These are phyloP conservation scores for Apostichopus japonicus DNA, from an alignment of 35 echinoderm and acorn worm species.

Conservation along the genomic window DNA sequence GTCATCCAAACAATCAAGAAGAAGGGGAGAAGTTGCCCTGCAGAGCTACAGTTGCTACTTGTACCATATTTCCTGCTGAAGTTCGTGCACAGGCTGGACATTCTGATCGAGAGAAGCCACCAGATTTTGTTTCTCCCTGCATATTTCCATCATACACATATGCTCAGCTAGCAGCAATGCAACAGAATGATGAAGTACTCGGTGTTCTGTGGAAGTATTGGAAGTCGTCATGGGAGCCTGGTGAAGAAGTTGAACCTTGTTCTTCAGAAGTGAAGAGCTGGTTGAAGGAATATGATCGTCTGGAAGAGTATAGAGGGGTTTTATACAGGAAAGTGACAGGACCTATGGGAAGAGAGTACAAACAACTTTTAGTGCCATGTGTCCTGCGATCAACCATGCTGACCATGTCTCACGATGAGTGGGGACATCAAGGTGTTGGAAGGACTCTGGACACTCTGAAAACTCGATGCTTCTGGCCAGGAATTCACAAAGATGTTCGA, in stretches of 20 bases:
- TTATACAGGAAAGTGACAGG: not conserved
- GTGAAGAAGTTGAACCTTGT: not conserved
- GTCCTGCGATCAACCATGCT: not conserved
- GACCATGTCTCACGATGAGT: not conserved
- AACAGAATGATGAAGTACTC: not conserved
- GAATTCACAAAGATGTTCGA: constrained; percentile 46
- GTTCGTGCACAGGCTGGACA: not conserved
- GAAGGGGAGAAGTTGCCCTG: not conserved
- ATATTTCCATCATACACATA: not conserved
- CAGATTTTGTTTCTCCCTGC: not conserved
- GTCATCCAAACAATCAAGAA: not conserved
- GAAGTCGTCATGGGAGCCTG: not conserved
- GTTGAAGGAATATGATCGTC: constrained; percentile 5
- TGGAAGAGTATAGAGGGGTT: constrained; percentile 11
- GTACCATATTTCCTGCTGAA: not conserved
- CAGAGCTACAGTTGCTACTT: not conserved
- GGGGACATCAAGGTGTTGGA: no score
- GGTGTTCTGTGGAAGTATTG: not conserved
- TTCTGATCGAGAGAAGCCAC: not conserved
- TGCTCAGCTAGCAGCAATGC: not conserved
- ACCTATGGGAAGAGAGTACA: not conserved
- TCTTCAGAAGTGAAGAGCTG: constrained; percentile 38
- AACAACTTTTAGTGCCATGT: not conserved
- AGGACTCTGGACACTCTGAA: constrained; percentile 6
- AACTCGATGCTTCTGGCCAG: constrained; percentile 61